Evolutionary conservation across 2,888 invertebrate genomes (phyloP).

Genomic region (Macrophya alboannulata): DNA sequence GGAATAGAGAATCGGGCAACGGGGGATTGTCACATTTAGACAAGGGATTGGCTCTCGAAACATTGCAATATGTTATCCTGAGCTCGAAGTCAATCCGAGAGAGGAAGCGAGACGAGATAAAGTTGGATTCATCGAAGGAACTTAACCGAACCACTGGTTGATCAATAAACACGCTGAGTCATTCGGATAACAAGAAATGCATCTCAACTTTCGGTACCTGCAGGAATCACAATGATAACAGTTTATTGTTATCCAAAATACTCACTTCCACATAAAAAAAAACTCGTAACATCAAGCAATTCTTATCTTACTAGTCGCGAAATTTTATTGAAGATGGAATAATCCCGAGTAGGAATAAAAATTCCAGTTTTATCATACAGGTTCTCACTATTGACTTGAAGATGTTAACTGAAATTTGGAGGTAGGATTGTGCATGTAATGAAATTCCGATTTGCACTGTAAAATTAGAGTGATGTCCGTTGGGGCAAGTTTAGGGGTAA

Average conservation of each 20-base stretch:
- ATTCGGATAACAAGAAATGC: background rate
- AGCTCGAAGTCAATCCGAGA: background rate
- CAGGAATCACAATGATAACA: background rate
- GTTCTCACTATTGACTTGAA: no score
- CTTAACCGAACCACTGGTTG: background rate
- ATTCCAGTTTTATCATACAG: no score
- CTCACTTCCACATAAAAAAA: background rate
- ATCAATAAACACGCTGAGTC: constrained; percentile 18
- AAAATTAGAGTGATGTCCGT: no score
- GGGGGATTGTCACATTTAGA: constrained; percentile 19
- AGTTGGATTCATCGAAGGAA: background rate
- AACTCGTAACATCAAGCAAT: background rate
- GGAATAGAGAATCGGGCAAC: constrained; percentile 9
- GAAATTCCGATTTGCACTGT: no score
- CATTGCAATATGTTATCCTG: constrained; percentile 15
- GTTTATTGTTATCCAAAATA: background rate
- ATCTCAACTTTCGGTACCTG: constrained; percentile 14
- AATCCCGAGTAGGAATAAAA: background rate
- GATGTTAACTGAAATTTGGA: no score
- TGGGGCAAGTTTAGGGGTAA: no score
- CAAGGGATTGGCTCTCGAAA: background rate
- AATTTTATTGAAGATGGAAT: background rate
- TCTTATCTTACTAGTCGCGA: background rate
- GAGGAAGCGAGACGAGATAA: constrained; percentile 18
- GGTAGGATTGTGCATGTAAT: no score